Base-by-base conservation (phyloP, 2,888 invertebrate species). In the Oasisia sp. region DNA sequence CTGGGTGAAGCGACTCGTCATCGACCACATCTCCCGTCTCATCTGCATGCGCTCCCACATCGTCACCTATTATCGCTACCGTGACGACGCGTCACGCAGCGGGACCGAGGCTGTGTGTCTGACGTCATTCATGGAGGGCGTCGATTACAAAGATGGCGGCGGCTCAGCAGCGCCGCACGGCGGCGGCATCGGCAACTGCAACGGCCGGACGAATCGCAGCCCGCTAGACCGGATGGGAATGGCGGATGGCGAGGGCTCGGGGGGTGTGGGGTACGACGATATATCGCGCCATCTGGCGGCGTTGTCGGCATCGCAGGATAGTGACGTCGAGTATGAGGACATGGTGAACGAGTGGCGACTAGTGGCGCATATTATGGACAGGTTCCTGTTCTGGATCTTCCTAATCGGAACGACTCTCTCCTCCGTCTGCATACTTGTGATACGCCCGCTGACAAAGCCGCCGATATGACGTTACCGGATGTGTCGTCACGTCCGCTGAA, bases 371-470 rank as follows among this genome's bases (percentile, higher is more conserved):
- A 95, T 96, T 32, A 95, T 96, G 94, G 96, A 96, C 93, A 93
- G 96, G 45, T 94, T 96, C 93, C 94, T 96, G 91, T 96, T 96
- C 94, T 96, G 96, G 96, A 91, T 96, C 19, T 96, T 96, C 94
- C 94, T 96, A 7, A 92, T 95, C 45, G 95, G 95, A 14, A 95
- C 96, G 9, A 92, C 95, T 19, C 92, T 95, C 45, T 96, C 96
- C 7, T 95, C 96, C 9, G 91, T 96, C 32, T 94, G 95, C 32
- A 96, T 96, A 92, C 94, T 96, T n/a, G 95, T 96, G 44, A 94
- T 96, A 44, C 95, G 95, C 94, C 96, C 96, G 4, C 94, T 96
- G 93, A 93, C 94, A 50, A 96, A 96, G 92, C 96, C 96, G n/a
- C 1, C 74, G 27, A 74, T 74, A 27, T 74, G 27, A 74, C 74